Evolutionary conservation across 1,140 invertebrate genomes (phyloP).

Genomic region (Cyclina sinensis): DNA sequence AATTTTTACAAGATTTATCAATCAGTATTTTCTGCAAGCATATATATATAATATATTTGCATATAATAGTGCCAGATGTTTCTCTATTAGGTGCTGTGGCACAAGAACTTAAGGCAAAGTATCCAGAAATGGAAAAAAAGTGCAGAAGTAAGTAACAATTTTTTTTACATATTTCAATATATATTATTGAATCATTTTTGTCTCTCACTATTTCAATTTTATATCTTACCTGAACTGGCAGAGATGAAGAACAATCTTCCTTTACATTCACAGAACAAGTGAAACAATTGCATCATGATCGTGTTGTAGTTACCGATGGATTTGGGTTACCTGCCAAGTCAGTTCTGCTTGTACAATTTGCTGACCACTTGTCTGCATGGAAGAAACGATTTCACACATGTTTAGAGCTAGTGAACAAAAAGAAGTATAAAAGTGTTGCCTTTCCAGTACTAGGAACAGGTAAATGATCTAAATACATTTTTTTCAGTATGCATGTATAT

Average conservation of each 20-base stretch:
- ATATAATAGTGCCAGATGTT: no score
- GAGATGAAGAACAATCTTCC: no score
- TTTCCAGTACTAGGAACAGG: constrained; percentile 59
- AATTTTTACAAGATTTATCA: no score
- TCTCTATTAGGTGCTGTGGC: constrained; percentile 18
- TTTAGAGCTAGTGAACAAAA: constrained; percentile 33
- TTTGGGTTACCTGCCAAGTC: not conserved
- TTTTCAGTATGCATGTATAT: no score
- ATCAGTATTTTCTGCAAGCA: no score
- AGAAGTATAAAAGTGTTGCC: not conserved
- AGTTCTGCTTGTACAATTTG: constrained; percentile 27
- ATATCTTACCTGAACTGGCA: no score
- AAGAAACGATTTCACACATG: not conserved
- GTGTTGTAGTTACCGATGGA: not conserved
- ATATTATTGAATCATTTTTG: no score
- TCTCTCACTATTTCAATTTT: no score
- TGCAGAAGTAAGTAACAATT: not conserved
- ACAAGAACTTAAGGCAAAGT: constrained; percentile 11
- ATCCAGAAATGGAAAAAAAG: not conserved
- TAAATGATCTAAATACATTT: no score
- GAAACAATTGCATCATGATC: not conserved
- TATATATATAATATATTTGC: no score
- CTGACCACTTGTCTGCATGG: not conserved
- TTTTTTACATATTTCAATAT: not conserved
- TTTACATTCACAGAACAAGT: constrained; percentile 8